Conservation (phyloP, 2,797 vertebrate species). For the Neosalanx taihuensis region DNA sequence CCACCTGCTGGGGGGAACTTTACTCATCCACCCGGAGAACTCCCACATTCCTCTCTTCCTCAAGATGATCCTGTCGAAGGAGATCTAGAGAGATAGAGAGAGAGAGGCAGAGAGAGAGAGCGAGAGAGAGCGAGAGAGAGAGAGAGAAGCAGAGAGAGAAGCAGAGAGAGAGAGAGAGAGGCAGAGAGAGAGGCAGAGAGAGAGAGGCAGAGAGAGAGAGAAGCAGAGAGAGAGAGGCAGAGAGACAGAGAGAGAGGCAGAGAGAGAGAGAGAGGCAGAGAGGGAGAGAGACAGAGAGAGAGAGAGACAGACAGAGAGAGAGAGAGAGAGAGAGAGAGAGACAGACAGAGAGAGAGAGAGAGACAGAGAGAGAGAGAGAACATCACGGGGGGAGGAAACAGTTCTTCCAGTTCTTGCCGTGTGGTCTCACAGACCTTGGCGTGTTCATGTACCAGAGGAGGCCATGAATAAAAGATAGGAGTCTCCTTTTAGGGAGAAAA, state of each 20-base stretch:
- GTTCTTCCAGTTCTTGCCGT: constrained; percentile 9
- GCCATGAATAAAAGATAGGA: constrained; percentile 33
- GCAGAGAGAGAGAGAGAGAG: background rate
- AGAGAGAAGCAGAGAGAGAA: too few relatives aligned
- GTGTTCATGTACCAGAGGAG: constrained; percentile 1
- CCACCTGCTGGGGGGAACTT: constrained; percentile 54
- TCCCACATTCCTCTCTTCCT: constrained; percentile 40
- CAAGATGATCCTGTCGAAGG: constrained; percentile 37
- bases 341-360: background rate
- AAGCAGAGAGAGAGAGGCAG: background rate
- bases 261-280: background rate
- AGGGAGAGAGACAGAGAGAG: too few relatives aligned
- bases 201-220: constrained; percentile 1
- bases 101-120: too few relatives aligned
- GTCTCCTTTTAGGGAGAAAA: constrained; percentile 30
- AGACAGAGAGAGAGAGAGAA: constrained; percentile 1
- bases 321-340: too few relatives aligned
- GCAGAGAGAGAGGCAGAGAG: background rate
- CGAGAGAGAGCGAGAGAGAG: too few relatives aligned
- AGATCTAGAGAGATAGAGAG: constrained; percentile 42
- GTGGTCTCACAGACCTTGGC: constrained; percentile 16
- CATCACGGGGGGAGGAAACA: background rate
- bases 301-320: background rate
- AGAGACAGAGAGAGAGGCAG: background rate
- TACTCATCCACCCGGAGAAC: constrained; percentile 45